A percentile compares a stretch with the other conserved stretches of the same genome.
Evolutionary conservation across 1,140 invertebrate genomes (phyloP).

Genomic region (Dolichoris vasculosae): DNA sequence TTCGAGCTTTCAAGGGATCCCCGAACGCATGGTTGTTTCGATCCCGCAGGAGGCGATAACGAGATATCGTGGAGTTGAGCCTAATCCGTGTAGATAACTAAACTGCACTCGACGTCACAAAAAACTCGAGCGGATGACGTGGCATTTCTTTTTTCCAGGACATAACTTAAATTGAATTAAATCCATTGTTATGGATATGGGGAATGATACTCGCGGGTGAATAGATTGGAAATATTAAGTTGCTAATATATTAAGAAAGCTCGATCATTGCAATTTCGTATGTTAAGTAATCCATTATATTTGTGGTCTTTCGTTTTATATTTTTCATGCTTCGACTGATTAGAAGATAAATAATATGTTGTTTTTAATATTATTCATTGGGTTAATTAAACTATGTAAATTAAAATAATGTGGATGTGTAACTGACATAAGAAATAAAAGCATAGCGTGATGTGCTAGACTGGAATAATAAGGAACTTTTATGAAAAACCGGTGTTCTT

Average conservation of each 20-base stretch:
- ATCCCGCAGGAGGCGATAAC: neutral
- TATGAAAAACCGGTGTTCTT: neutral
- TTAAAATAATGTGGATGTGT: neutral
- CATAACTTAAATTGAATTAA: constrained; percentile 6
- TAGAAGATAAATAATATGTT: neutral
- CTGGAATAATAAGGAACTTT: neutral
- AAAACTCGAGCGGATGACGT: neutral
- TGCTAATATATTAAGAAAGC: neutral
- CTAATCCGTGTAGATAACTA: neutral
- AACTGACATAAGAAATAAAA: neutral
- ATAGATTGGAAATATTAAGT: neutral
- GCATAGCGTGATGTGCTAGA: neutral
- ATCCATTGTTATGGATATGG: neutral
- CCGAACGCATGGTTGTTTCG: neutral
- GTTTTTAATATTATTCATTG: too few species aligned
- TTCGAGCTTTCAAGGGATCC: constrained; percentile 30
- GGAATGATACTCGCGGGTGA: neutral
- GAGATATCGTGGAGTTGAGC: neutral
- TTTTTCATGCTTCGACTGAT: neutral
- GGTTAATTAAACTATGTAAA: constrained; percentile 11
- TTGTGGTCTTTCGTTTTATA: neutral
- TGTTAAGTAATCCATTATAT: neutral
- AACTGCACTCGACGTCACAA: constrained; percentile 23
- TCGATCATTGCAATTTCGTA: neutral
- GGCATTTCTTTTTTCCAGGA: neutral